Conservation (phyloP, 2,113 vertebrate genomes). For the Cephalopterus ornatus region DNA sequence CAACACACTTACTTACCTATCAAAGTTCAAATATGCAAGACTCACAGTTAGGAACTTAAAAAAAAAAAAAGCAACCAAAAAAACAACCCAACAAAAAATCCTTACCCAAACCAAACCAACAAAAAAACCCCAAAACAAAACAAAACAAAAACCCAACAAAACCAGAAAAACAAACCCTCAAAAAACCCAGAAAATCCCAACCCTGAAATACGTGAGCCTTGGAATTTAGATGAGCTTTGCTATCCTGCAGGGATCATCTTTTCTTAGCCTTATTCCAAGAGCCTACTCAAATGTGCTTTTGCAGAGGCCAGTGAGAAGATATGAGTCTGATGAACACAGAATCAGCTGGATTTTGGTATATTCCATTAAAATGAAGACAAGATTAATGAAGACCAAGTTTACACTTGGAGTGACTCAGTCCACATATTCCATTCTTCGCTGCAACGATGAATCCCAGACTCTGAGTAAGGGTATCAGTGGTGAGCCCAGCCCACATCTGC, state of each 20-base stretch:
- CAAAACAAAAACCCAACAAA: background rate
- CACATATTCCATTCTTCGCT: background rate
- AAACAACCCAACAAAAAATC: background rate
- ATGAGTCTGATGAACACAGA: background rate
- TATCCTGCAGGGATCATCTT: background rate
- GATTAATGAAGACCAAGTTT: background rate
- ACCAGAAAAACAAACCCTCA: too few species aligned
- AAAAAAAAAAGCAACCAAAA: background rate
- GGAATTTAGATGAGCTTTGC: background rate
- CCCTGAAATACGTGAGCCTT: background rate
- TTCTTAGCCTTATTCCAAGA: background rate
- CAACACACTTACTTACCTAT: background rate
- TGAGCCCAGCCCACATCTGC: background rate
- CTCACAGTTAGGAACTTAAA: background rate
- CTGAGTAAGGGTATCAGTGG: background rate
- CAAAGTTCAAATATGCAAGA: background rate
- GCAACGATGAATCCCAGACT: background rate
- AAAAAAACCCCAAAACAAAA: background rate
- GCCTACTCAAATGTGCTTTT: background rate
- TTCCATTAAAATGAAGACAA: too few species aligned
- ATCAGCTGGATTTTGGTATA: background rate
- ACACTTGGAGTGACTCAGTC: background rate
- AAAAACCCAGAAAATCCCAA: background rate
- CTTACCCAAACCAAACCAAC: background rate
- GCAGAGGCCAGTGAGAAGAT: background rate